Percentiles rank a stretch among this genome's conserved stretches.
Conservation (phyloP, 2,888 invertebrate genomes). For the Athetis lepigone region DNA sequence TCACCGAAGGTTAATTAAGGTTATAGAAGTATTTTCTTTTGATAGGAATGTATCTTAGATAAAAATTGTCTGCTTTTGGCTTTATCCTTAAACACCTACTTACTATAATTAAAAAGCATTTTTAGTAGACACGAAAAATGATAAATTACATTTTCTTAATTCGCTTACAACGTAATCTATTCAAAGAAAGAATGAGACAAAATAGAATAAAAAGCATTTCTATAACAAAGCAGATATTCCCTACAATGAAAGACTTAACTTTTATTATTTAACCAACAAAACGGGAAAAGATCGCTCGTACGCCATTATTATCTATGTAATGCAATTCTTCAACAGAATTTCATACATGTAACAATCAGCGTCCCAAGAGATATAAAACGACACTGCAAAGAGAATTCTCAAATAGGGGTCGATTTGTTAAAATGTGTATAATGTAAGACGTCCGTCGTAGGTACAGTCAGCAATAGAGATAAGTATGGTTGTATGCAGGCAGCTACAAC, state of each 20-base stretch:
- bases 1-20: slow-evolving; percentile 32
- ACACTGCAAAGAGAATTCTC: slow-evolving; percentile 35
- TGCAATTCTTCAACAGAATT: slow-evolving; percentile 27
- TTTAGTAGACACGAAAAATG: neutral
- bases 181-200: neutral
- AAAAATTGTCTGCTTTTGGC: neutral
- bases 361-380: slow-evolving; percentile 23
- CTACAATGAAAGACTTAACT: neutral
- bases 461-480: slow-evolving; percentile 7
- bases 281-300: neutral
- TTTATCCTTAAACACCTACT: neutral
- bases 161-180: neutral
- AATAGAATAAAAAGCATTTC: neutral
- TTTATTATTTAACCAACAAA: neutral
- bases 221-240: neutral
- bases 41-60: neutral
- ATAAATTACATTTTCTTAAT: neutral
- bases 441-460: slow-evolving; percentile 1
- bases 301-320: slow-evolving; percentile 16
- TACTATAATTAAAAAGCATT: neutral
- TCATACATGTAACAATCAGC: slow-evolving; percentile 42
- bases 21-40: slow-evolving; percentile 25
- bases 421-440: slow-evolving; percentile 5
- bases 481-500: neutral
- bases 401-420: slow-evolving; percentile 26